Conservation (phyloP, 2,797 vertebrate genomes). For the Vespertilio murinus region DNA sequence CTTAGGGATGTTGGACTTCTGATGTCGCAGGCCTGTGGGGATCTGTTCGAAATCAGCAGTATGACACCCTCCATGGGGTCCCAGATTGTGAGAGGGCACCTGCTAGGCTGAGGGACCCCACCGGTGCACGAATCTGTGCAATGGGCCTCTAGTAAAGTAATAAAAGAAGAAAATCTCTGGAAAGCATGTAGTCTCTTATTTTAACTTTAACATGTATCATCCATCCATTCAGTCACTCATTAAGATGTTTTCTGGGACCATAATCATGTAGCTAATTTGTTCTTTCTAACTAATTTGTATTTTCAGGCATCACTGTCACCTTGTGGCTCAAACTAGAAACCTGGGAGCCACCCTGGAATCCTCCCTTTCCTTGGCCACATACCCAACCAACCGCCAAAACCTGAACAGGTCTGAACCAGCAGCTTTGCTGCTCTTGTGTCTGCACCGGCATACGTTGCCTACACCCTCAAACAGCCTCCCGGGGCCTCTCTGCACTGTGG, state of each 20-base stretch:
- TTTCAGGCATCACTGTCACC: neutral
- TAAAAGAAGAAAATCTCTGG: neutral
- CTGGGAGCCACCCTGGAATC: neutral
- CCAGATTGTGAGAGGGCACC: no score
- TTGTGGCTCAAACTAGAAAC: neutral
- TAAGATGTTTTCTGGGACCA: slow-evolving; percentile 34
- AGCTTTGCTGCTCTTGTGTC: neutral
- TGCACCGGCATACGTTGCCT: neutral
- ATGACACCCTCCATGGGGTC: no score
- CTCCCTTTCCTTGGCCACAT: neutral
- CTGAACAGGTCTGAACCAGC: neutral
- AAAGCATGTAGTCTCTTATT: slow-evolving; percentile 1
- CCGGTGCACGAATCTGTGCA: no score
- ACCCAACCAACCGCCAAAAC: neutral
- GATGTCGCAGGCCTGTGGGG: no score
- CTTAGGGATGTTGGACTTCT: no score
- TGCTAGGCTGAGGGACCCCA: no score
- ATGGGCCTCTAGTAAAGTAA: neutral
- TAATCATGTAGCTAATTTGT: neutral
- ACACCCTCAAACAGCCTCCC: neutral
- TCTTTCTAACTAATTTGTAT: neutral
- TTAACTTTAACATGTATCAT: neutral
- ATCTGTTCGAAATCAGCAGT: no score
- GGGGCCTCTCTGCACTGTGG: neutral
- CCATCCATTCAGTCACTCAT: neutral